Evolutionary conservation across 1,140 invertebrate genomes (phyloP).

Genomic region (Zeugodacus cucurbitae): DNA sequence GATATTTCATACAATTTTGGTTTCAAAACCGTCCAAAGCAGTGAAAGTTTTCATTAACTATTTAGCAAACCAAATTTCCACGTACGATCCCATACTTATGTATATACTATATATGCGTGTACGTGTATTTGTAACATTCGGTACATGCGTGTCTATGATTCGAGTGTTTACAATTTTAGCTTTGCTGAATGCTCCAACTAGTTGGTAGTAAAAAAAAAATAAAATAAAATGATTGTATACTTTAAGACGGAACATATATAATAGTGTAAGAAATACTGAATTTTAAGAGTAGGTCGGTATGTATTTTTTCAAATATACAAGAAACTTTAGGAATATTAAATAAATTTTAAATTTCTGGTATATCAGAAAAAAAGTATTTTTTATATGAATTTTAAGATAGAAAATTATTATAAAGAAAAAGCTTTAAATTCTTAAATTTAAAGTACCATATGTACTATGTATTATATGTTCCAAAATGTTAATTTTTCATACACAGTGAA

Average conservation of each 20-base stretch:
- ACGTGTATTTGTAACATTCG: neutral
- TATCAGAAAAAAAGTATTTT: no score
- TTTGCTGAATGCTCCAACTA: neutral
- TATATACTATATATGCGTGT: neutral
- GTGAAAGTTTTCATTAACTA: constrained; percentile 23
- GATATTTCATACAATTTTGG: neutral
- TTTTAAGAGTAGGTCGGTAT: neutral
- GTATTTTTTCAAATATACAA: neutral
- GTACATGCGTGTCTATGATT: neutral
- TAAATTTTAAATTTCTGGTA: no score
- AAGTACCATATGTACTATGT: no score
- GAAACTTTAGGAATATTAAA: neutral
- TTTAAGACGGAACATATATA: neutral
- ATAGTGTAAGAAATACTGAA: neutral
- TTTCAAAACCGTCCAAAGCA: neutral
- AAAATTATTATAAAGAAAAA: no score
- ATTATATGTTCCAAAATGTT: neutral
- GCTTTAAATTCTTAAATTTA: no score
- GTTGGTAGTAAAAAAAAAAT: neutral
- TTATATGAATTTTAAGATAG: no score
- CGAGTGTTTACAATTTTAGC: neutral
- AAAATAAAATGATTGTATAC: neutral
- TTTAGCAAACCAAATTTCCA: constrained; percentile 6
- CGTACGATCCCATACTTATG: neutral
- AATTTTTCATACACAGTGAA: neutral